Evolutionary conservation across 2,113 vertebrate species (phyloP).

Genomic region (Trichechus manatus): DNA sequence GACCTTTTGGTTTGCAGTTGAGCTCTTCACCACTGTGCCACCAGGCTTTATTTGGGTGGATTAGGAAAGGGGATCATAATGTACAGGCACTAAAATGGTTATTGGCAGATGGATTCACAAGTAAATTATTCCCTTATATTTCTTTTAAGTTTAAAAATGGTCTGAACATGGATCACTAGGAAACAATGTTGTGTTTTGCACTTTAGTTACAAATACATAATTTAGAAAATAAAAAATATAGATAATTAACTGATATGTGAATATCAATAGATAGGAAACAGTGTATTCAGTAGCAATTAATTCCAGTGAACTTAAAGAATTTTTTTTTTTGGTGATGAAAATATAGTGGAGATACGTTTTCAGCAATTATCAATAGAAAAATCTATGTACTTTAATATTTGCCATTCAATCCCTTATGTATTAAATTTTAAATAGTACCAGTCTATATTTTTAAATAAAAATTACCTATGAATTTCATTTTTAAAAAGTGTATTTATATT

Average conservation of each 20-base stretch:
- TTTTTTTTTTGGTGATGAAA: conserved; percentile 4
- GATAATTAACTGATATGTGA: not conserved
- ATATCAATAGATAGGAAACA: not conserved
- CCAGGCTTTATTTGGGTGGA: not conserved
- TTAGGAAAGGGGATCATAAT: not conserved
- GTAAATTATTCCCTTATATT: not conserved
- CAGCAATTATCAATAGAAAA: not conserved
- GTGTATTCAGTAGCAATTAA: not conserved
- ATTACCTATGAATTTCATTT: not conserved
- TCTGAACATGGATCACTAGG: not conserved
- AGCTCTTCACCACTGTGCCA: no score
- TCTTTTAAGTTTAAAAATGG: not conserved
- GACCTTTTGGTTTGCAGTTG: no score
- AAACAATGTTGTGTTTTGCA: not conserved
- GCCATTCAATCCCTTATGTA: not conserved
- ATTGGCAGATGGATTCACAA: not conserved
- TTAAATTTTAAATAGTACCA: not conserved
- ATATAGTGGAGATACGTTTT: not conserved
- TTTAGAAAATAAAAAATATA: not conserved
- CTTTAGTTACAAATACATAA: not conserved
- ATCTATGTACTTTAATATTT: not conserved
- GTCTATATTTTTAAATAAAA: not conserved
- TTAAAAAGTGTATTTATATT: not conserved
- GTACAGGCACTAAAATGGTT: not conserved
- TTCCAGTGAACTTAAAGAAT: not conserved